Evolutionary conservation across 2,113 vertebrate genomes (phyloP).

Genomic region (Tyrannus savana): DNA sequence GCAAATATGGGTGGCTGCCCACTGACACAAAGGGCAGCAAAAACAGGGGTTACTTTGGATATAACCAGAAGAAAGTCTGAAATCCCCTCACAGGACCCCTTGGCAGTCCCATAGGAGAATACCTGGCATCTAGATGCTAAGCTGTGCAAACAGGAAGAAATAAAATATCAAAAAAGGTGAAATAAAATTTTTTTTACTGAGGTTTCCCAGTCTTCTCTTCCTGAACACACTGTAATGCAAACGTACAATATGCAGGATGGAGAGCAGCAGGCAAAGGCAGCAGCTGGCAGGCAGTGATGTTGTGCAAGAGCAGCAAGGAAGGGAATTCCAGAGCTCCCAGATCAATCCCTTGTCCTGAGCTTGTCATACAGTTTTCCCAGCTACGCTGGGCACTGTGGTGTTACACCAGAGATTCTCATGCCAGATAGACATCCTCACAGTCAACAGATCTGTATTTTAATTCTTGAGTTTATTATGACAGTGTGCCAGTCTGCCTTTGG

Average conservation of each 20-base stretch:
- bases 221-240: not conserved
- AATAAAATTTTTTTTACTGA: too few relatives aligned
- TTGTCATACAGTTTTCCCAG: not conserved
- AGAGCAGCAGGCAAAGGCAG: not conserved
- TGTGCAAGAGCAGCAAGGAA: not conserved
- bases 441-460: not conserved
- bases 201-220: not conserved
- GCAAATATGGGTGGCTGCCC: not conserved
- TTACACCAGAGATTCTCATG: not conserved
- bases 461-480: not conserved
- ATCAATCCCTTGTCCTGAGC: not conserved
- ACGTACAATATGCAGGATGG: not conserved
- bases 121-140: not conserved
- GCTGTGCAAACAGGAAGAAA: not conserved
- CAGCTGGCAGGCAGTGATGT: not conserved
- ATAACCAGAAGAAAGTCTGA: not conserved
- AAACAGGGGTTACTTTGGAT: not conserved
- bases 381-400: not conserved
- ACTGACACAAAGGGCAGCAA: not conserved
- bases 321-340: not conserved
- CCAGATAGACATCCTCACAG: not conserved
- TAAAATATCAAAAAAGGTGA: not conserved
- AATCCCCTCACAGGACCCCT: not conserved
- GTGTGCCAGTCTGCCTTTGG: not conserved
- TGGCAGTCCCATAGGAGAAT: rapidly evolving